Evolutionary conservation across 2,797 vertebrate genomes (phyloP).

Genomic region (Poeciliopsis turneri): DNA sequence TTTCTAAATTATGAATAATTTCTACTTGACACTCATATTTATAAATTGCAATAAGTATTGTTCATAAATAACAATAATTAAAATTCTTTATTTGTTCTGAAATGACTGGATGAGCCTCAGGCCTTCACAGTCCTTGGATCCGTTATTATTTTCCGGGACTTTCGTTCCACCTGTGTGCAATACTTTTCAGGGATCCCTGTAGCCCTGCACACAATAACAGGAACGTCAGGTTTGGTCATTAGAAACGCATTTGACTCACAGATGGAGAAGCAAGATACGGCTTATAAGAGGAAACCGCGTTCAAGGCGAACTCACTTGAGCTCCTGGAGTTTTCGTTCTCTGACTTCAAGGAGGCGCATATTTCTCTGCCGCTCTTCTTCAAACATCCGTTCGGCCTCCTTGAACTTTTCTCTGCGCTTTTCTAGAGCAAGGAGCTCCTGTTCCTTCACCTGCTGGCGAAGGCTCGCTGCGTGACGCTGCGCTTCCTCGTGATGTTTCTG

Average conservation of each 20-base stretch:
- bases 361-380: constrained; percentile 80
- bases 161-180: constrained; percentile 82
- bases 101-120: constrained; percentile 4
- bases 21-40: not conserved
- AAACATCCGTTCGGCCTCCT: constrained; percentile 77
- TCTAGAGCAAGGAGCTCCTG: constrained; percentile 71
- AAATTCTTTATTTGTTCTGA: not conserved
- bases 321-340: constrained; percentile 86
- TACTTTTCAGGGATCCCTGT: constrained; percentile 87
- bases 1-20: not conserved
- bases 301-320: constrained; percentile 80
- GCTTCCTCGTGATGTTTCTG: constrained; percentile 49
- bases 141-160: constrained; percentile 35
- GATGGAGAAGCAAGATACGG: not conserved
- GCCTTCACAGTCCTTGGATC: not conserved
- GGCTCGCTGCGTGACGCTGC: constrained; percentile 64
- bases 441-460: constrained; percentile 86
- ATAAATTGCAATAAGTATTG: not conserved
- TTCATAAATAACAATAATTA: constrained; percentile 17
- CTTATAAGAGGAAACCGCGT: not conserved
- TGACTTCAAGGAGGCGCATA: constrained; percentile 79
- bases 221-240: not conserved
- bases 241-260: not conserved
- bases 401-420: constrained; percentile 72
- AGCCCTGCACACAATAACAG: constrained; percentile 72